Base-by-base conservation (phyloP, 1,140 invertebrate species). In the Danaus melanippus region DNA sequence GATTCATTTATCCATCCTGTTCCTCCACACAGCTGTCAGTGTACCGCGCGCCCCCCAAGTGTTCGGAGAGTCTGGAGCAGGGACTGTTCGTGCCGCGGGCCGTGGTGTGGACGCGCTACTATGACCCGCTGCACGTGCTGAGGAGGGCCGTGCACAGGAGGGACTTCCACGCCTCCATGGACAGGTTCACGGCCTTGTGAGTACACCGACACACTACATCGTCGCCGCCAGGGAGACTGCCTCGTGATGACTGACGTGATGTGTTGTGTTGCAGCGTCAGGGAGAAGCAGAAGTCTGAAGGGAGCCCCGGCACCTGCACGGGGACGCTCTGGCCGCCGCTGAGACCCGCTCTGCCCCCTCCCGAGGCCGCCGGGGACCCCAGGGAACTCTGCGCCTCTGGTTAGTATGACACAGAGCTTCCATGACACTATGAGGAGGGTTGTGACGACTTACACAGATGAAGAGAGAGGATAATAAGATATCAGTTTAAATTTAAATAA, bases 141-240 rank as follows among this genome's bases (percentile, higher is more conserved):
- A 86, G 98, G 2, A 88, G 97, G 71, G 96, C 96, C 17, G 95
- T 98, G 1, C 96, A 98, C 85, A 87, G 96, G 42, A 90, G 93
- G 69, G 97, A 99, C 79, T 98, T 97, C 79, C 97, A 98, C 86
- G 92, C 93, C 11, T 96, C 97, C 3, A 92, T 98, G 90, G 97
- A 99, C 84, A 89, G 97, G 47, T 95, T 92, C 79, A 94, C 92
- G 1, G 91, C 93, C 69, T 96, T 94, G 95, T 96, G 88, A 90
- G 92, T 90, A 43, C 45, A 9, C 17, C 9, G 43, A 12, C 15
- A 1, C 17, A 6, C 9, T 9, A 12, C 46, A 10, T 46, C 1
- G 6, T 10, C 10, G 12, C 17, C 11, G 12, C 47, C 21, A 17
- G 9, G 12, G 8, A 10, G 11, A 46, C 46, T 6, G 12, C 1